Conservation (phyloP, 2,113 vertebrate species). For the Cebidichthys violaceus region DNA sequence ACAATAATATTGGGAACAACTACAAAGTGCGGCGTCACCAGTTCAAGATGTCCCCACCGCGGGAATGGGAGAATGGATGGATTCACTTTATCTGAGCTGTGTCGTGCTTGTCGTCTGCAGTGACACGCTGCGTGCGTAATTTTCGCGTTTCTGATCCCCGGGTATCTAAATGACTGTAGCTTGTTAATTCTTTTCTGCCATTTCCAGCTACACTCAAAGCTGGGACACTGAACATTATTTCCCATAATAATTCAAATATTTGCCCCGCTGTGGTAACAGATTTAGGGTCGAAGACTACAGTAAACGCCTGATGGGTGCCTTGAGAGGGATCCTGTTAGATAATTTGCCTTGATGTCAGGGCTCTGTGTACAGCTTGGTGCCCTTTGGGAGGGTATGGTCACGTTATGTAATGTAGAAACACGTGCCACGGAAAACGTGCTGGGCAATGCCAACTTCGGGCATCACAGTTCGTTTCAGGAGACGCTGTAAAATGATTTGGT, state of each 20-base stretch:
- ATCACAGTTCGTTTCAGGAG: conserved; percentile 42
- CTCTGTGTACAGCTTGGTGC: conserved; percentile 54
- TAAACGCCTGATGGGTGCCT: conserved; percentile 18
- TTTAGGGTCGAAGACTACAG: background rate
- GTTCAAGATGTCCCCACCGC: conserved; percentile 83
- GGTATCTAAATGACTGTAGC: conserved; percentile 57
- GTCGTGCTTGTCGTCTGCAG: background rate
- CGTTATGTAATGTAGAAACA: conserved; percentile 74
- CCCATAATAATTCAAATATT: conserved; percentile 9
- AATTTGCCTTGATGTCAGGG: conserved; percentile 61
- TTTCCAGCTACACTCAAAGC: conserved; percentile 39
- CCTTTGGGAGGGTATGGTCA: conserved; percentile 68
- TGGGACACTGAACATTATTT: conserved; percentile 21
- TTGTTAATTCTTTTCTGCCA: conserved; percentile 34
- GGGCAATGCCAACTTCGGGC: conserved; percentile 39
- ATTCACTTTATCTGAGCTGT: conserved; percentile 90
- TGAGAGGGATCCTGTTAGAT: conserved; percentile 41
- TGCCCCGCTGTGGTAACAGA: conserved; percentile 20
- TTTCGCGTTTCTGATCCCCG: conserved; percentile 43
- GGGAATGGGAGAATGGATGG: conserved; percentile 91
- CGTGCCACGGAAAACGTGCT: conserved; percentile 71
- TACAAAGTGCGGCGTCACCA: conserved; percentile 87
- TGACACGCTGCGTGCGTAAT: conserved; percentile 35
- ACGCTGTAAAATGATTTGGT: conserved; percentile 14
- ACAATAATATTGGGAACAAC: conserved; percentile 91